phyloP scores from a whole-genome alignment of 2,113 vertebrate genomes.

The Microtus richardsoni region DNA sequence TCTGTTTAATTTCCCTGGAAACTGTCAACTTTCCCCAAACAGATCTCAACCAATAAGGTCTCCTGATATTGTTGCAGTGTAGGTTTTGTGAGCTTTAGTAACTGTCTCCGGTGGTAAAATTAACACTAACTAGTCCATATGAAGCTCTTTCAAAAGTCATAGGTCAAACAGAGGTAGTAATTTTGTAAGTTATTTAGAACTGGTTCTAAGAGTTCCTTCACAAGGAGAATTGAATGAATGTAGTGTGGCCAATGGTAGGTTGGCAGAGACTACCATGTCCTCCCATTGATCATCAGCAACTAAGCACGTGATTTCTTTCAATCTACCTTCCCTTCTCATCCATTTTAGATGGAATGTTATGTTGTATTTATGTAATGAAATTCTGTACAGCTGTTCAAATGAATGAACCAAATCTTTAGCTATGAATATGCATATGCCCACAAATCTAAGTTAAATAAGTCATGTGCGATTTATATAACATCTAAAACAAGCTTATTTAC shows the following conservation, averaged over 20 bases:
- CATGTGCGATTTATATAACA: neutral
- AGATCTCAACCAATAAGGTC: neutral
- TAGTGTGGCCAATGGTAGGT: neutral
- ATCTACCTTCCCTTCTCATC: neutral
- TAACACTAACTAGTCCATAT: neutral
- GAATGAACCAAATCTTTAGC: neutral
- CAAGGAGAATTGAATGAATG: neutral
- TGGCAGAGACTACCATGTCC: too few relatives aligned
- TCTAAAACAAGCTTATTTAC: constrained; percentile 28
- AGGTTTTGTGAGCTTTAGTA: neutral
- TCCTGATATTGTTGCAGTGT: neutral
- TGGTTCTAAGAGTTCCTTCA: neutral
- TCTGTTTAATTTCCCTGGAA: neutral
- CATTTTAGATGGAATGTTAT: neutral
- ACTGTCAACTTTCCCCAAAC: neutral
- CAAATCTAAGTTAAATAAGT: neutral
- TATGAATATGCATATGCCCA: neutral
- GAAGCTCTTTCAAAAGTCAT: neutral
- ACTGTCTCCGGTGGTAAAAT: neutral
- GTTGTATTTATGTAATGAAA: neutral
- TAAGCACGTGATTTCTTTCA: neutral
- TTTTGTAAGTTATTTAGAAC: neutral
- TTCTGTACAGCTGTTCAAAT: neutral
- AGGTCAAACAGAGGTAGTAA: neutral
- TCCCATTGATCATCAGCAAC: neutral